A percentile compares a stretch with the other conserved stretches of the same genome.
These are phyloP conservation scores for Ormyrus rosae DNA, from an alignment of 2,888 invertebrate species.

Conservation along the genomic window DNA sequence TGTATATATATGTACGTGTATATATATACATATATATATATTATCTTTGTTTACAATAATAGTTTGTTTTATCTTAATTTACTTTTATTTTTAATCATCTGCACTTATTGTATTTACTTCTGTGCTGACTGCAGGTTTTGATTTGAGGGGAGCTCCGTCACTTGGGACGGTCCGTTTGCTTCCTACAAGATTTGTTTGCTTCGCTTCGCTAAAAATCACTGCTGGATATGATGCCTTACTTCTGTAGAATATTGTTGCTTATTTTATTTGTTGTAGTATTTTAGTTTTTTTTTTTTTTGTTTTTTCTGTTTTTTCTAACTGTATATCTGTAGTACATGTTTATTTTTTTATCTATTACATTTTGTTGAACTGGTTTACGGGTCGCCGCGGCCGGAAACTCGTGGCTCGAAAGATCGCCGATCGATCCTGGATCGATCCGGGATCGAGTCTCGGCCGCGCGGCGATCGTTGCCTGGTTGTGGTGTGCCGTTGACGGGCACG, in stretches of 20 bases:
- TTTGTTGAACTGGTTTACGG: conserved; percentile 42
- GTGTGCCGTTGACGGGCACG: conserved; percentile 58
- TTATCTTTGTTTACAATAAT: conserved; percentile 70
- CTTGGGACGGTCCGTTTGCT: conserved; percentile 58
- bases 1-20: conserved; percentile 60
- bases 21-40: conserved; percentile 66
- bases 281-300: conserved; percentile 32
- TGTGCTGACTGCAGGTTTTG: conserved; percentile 75
- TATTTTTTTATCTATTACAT: conserved; percentile 50
- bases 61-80: conserved; percentile 67
- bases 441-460: conserved; percentile 33
- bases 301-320: conserved; percentile 37
- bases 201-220: conserved; percentile 59
- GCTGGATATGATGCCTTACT: conserved; percentile 60
- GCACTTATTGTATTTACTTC: conserved; percentile 70
- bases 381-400: conserved; percentile 10
- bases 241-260: conserved; percentile 58
- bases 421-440: not conserved
- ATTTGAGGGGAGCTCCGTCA: conserved; percentile 71
- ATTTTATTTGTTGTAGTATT: conserved; percentile 35
- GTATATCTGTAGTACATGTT: conserved; percentile 55
- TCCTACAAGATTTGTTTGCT: conserved; percentile 56
- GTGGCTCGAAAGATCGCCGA: not conserved
- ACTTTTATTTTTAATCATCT: conserved; percentile 53
- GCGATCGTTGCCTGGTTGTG: conserved; percentile 53